Conservation (phyloP, 2,888 invertebrate species). For the Cheilosia soror region DNA sequence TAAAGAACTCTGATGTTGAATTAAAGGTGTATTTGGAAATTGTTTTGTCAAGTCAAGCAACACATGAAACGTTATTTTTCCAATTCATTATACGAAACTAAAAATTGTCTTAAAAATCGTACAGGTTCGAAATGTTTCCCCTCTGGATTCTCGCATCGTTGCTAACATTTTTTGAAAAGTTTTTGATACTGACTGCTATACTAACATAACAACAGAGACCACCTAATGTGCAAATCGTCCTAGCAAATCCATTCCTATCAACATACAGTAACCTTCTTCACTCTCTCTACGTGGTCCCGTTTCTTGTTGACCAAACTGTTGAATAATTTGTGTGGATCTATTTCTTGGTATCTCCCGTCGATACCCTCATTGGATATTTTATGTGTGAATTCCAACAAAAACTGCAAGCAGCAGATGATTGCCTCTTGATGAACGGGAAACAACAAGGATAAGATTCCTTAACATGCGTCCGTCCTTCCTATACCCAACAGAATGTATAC, state of each 20-base stretch:
- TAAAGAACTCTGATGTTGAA: too few relatives aligned
- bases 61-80: background rate
- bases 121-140: too few relatives aligned
- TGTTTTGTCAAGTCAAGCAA: background rate
- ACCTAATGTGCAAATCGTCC: too few relatives aligned
- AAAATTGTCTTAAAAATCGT: too few relatives aligned
- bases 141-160: too few relatives aligned
- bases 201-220: too few relatives aligned
- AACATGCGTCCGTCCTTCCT: constrained; percentile 51
- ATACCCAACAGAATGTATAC: background rate
- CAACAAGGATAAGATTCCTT: constrained; percentile 69
- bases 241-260: too few relatives aligned
- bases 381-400: constrained; percentile 72
- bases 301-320: constrained; percentile 47
- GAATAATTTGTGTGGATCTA: constrained; percentile 33
- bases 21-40: background rate
- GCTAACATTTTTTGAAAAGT: too few relatives aligned
- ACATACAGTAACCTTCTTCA: background rate
- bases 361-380: constrained; percentile 71
- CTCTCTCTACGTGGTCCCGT: background rate
- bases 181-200: too few relatives aligned
- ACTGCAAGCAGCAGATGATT: constrained; percentile 73
- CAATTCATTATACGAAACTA: too few relatives aligned
- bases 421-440: constrained; percentile 71
- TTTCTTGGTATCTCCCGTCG: constrained; percentile 25